Conservation (phyloP, 2,113 vertebrate species). For the Megalops atlanticus region DNA sequence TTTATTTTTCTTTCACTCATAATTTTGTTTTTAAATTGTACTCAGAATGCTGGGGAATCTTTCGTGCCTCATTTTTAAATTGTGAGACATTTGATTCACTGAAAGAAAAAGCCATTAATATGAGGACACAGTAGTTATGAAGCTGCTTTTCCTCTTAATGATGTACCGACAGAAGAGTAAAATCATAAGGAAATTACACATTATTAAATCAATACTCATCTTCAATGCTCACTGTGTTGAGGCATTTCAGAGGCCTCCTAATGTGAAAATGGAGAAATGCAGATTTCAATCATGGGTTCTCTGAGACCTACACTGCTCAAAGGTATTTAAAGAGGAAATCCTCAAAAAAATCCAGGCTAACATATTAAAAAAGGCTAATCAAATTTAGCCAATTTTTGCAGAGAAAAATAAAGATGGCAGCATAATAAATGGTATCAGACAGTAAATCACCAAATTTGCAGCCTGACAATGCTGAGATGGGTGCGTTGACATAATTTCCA, state of each 20-base stretch:
- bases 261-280: not conserved
- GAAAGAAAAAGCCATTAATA: not conserved
- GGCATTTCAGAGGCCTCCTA: not conserved
- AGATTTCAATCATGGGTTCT: conserved; percentile 20
- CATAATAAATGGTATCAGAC: conserved; percentile 58
- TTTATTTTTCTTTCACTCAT: conserved; percentile 38
- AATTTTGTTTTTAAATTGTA: not conserved
- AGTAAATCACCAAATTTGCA: conserved; percentile 71
- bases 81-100: not conserved
- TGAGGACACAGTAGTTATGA: not conserved
- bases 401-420: conserved; percentile 43
- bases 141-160: not conserved
- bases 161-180: not conserved
- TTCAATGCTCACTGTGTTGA: not conserved
- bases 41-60: not conserved
- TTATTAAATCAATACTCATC: conserved; percentile 18
- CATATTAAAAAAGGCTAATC: conserved; percentile 59
- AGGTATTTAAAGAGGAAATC: not conserved
- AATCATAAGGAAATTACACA: not conserved
- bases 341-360: conserved; percentile 28
- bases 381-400: conserved; percentile 60
- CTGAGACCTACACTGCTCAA: not conserved
- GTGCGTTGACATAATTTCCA: conserved; percentile 55
- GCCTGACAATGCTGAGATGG: conserved; percentile 42
- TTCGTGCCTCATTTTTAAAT: not conserved